These are phyloP conservation scores for Neodontobutis hainanensis DNA, from an alignment of 2,113 vertebrate genomes.

Conservation along the genomic window DNA sequence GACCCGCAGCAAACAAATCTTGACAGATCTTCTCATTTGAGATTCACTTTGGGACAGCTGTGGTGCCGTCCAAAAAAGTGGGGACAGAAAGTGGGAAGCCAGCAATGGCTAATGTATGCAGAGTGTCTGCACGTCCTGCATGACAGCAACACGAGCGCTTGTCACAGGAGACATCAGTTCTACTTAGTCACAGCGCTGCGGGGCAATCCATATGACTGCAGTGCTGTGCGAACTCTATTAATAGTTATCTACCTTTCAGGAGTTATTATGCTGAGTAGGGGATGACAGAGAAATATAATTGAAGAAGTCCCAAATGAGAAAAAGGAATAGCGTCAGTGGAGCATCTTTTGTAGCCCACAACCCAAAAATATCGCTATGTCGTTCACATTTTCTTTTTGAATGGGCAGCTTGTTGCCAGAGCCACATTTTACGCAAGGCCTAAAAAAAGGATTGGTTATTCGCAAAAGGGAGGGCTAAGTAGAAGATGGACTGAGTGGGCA, in stretches of 20 bases:
- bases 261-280: conserved; percentile 75
- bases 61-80: conserved; percentile 64
- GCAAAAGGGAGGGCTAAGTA: conserved; percentile 32
- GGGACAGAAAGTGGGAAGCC: conserved; percentile 50
- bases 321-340: conserved; percentile 46
- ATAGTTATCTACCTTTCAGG: conserved; percentile 81
- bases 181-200: conserved; percentile 76
- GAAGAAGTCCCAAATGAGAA: conserved; percentile 66
- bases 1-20: conserved; percentile 71
- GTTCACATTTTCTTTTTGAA: conserved; percentile 40
- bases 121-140: conserved; percentile 71
- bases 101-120: conserved; percentile 73
- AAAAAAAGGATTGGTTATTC: conserved; percentile 71
- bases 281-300: conserved; percentile 68
- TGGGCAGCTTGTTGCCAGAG: conserved; percentile 51
- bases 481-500: neutral
- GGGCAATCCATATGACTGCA: conserved; percentile 76
- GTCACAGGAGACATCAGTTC: conserved; percentile 78
- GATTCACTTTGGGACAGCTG: conserved; percentile 78
- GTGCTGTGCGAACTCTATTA: conserved; percentile 77
- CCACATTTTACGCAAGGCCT: conserved; percentile 66
- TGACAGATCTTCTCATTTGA: conserved; percentile 75
- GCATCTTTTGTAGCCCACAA: conserved; percentile 53
- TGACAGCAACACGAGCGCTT: conserved; percentile 74
- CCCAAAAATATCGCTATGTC: conserved; percentile 39